phyloP scores from a whole-genome alignment of 2,797 vertebrate genomes.

The Poliocrania exsul region DNA sequence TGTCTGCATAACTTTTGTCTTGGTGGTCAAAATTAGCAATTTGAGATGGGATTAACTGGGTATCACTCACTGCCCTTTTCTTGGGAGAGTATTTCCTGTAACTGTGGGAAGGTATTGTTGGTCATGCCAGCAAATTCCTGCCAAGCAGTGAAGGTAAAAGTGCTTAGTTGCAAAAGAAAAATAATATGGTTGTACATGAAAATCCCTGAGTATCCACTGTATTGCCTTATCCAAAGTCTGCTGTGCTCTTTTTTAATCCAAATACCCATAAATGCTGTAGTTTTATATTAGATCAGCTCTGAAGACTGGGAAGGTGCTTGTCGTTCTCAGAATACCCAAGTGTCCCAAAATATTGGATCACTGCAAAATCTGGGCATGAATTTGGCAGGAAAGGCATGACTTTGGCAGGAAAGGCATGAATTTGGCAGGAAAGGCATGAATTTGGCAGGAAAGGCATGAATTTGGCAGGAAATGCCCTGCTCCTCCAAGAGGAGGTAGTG shows the following conservation, averaged over 20 bases:
- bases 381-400: background rate
- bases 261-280: background rate
- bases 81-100: background rate
- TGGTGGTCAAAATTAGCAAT: background rate
- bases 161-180: background rate
- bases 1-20: background rate
- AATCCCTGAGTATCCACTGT: background rate
- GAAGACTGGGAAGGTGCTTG: background rate
- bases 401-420: background rate
- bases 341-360: background rate
- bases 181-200: rapidly evolving
- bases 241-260: background rate
- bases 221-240: background rate
- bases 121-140: background rate
- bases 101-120: background rate
- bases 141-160: background rate
- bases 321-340: background rate
- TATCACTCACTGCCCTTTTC: background rate
- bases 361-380: background rate
- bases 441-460: background rate
- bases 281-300: background rate
- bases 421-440: background rate
- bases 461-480: background rate
- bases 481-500: background rate
- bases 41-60: background rate